Conservation (phyloP, 2,113 vertebrate genomes). For the Sphaerodactylus townsendi region DNA sequence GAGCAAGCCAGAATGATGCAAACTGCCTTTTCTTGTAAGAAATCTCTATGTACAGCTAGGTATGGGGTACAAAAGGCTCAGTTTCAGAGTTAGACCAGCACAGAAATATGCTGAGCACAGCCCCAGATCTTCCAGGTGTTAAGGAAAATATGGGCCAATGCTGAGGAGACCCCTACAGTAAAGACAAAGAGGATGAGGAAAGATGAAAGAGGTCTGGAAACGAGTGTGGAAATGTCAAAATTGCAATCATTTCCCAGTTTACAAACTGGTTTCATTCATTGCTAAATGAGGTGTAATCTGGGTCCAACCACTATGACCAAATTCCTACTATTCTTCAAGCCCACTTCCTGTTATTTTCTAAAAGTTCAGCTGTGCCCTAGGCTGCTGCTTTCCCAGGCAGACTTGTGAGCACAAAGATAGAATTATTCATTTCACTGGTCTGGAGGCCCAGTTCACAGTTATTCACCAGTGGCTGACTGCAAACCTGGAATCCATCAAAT, state of each 20-base stretch:
- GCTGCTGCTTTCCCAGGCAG: neutral
- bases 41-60: neutral
- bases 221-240: neutral
- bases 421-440: neutral
- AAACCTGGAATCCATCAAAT: constrained; percentile 3
- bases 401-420: neutral
- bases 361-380: neutral
- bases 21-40: neutral
- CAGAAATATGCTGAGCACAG: neutral
- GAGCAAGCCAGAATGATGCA: neutral
- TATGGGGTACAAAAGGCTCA: neutral
- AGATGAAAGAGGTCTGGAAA: neutral
- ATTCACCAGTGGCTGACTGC: neutral
- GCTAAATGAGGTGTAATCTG: neutral
- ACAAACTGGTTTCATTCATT: neutral
- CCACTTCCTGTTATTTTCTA: constrained; percentile 1
- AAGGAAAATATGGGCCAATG: neutral
- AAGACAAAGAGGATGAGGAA: neutral
- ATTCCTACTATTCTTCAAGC: neutral
- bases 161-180: neutral
- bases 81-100: neutral
- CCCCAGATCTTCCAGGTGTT: neutral
- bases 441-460: neutral
- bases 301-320: neutral
- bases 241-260: neutral